Base-by-base conservation (phyloP, 2,113 vertebrate genomes). In the Ophiodon elongatus region DNA sequence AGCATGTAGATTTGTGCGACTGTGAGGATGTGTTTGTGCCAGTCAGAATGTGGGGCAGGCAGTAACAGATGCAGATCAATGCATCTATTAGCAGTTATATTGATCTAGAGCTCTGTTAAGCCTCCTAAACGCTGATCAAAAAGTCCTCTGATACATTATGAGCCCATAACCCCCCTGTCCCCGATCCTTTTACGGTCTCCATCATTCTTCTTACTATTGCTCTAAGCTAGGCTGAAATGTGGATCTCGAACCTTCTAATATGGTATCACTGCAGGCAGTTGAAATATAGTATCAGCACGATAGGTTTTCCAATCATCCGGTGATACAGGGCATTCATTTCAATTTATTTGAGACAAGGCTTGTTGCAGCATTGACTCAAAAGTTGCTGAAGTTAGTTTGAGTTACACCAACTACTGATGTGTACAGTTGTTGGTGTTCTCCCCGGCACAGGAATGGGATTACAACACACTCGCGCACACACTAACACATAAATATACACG, bases 41-140 rank as follows among this genome's bases (percentile, higher is more conserved):
- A 56, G 73, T 74, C 37, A 69, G 59, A 73, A 56, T 60, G 68
- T 78, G 68, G 23, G 43, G 21, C 52, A 74, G 72, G 64, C 64
- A 39, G 66, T 62, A 63, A 71, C 80, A 80, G 81, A 90, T 89
- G 85, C 88, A 87, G 89, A 89, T 93, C 84, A 89, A 88, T 92
- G 82, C 66, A 82, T 88, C 82, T 88, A 87, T 89, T 89, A 87
- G 87, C 89, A 90, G 85, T 89, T 73, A 81, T 90, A 90, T 93
- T 91, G 93, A 93, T 94, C 76, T 80, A 85, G 71, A 84, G 86
- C 70, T 85, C 79, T 74, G 82, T 89, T 90, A 91, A 93, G 78
- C 86, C 80, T 57, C 54, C 80, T 91, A 87, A 91, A 90, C 52
- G 73, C 88, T 84, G 88, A 89, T 90, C 85, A 90, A 82, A 89